Conservation (phyloP, 2,888 invertebrate species). For the Eupithecia dodoneata region DNA sequence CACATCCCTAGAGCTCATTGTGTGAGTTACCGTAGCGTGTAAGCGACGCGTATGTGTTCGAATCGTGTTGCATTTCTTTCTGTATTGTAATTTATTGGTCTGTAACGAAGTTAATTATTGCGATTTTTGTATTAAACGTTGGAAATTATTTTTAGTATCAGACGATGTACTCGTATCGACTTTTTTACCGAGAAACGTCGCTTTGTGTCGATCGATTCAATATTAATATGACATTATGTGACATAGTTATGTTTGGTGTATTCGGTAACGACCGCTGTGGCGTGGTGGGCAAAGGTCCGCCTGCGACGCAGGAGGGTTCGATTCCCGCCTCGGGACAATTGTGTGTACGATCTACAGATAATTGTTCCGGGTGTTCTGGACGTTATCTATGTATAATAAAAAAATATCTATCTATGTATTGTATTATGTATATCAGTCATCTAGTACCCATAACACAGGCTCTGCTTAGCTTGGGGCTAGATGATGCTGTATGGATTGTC, state of each 20-base stretch:
- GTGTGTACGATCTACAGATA: too few relatives aligned
- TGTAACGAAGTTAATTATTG: constrained; percentile 84
- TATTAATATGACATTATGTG: constrained; percentile 46
- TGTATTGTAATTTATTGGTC: constrained; percentile 84
- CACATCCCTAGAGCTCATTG: constrained; percentile 47
- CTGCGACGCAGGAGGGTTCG: too few relatives aligned
- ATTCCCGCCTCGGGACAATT: too few relatives aligned
- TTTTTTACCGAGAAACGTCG: constrained; percentile 73
- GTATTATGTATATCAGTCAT: too few relatives aligned
- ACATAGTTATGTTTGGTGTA: constrained; percentile 7
- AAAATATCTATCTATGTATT: too few relatives aligned
- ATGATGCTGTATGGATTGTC: too few relatives aligned
- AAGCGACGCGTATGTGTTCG: constrained; percentile 56
- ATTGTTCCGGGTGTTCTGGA: too few relatives aligned
- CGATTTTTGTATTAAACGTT: constrained; percentile 84
- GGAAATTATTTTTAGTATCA: constrained; percentile 82
- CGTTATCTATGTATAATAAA: too few relatives aligned
- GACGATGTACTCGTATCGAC: constrained; percentile 57
- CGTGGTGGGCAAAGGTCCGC: too few relatives aligned
- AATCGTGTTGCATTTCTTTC: constrained; percentile 80
- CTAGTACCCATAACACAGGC: too few relatives aligned
- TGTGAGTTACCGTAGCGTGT: constrained; percentile 45
- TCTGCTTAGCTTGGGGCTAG: too few relatives aligned
- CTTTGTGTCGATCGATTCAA: constrained; percentile 52
- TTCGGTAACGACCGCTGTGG: too few relatives aligned